Evolutionary conservation across 2,888 invertebrate genomes (phyloP).

Genomic region (Allolobophora icterica): DNA sequence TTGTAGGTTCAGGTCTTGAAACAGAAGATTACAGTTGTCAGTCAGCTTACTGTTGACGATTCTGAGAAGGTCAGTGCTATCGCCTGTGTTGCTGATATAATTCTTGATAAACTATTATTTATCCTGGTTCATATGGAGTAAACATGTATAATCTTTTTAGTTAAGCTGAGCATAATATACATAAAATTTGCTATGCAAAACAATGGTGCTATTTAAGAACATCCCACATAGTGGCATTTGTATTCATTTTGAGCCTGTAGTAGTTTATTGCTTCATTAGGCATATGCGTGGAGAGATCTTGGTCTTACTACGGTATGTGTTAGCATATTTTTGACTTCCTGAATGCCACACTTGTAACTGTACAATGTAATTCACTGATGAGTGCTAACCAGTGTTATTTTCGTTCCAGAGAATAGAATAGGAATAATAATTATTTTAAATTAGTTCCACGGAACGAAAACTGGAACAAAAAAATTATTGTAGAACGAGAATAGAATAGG

Average conservation of each 20-base stretch:
- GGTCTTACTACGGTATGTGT: too few species aligned
- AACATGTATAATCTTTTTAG: neutral
- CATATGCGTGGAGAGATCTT: neutral
- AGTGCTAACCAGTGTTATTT: too few species aligned
- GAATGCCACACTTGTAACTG: too few species aligned
- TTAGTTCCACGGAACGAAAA: too few species aligned
- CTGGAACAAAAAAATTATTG: too few species aligned
- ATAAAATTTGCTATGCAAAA: neutral
- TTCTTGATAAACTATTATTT: neutral
- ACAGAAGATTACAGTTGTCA: neutral
- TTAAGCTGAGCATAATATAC: neutral
- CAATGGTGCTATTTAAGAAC: neutral
- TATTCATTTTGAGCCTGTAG: neutral
- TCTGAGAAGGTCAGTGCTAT: neutral
- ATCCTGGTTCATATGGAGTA: neutral
- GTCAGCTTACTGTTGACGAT: neutral
- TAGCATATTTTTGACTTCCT: too few species aligned
- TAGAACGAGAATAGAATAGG: too few species aligned
- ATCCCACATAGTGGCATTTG: neutral
- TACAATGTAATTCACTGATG: too few species aligned
- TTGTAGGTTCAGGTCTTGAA: slow-evolving; percentile 26
- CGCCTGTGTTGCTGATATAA: neutral
- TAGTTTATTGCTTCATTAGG: neutral
- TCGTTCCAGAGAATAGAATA: too few species aligned
- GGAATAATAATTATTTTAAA: too few species aligned